Evolutionary conservation across 2,888 invertebrate genomes (phyloP), one percentile per base, ranked within the genome.

Genomic region (Leptura quadrifasciata): DNA sequence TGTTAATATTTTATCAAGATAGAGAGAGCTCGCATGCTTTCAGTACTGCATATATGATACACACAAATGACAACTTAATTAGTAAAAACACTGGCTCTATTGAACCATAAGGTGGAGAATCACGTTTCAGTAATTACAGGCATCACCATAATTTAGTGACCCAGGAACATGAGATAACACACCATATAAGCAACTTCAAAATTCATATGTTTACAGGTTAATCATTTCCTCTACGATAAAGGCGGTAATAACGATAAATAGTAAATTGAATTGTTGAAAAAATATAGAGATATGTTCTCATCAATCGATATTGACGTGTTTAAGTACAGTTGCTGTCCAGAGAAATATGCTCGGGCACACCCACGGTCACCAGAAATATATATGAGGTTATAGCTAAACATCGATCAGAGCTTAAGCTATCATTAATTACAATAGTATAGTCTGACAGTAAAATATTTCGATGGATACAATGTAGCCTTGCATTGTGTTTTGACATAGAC

Each of bases 281-380:
- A 47, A 64, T 47, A 9, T 18, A 12, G 63, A 64, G 20, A 64
- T 64, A 64, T 64, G 35, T 64, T 64, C 63, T 64, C 39, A 64
- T 64, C 63, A 39, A 64, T 64, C 20, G 63, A 64, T 64, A 64
- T 35, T 64, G 63, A 64, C 63, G 39, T 64, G 63, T 64, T 64
- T 64, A 64, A 64, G 63, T 64, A 47, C 35, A 64, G 63, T 64
- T 64, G 39, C 47, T 39, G 63, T 64, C 18, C 39, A 64, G 63
- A 64, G 63, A 47, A 64, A 47, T 64, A 64, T 18, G 63, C 35
- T 20, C 10, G 20, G 63, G 39, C 63, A 39, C 63, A 64, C 63
- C 63, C 63, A 64, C 20, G 35, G 35, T 18, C 63, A 39, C 35
- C 17, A 20, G 35, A 64, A 20, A 64, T 20, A 64, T 64, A 64